Percentiles rank a stretch among this genome's conserved stretches.
Conservation (phyloP, 2,797 vertebrate genomes). For the Coilia nasus region DNA sequence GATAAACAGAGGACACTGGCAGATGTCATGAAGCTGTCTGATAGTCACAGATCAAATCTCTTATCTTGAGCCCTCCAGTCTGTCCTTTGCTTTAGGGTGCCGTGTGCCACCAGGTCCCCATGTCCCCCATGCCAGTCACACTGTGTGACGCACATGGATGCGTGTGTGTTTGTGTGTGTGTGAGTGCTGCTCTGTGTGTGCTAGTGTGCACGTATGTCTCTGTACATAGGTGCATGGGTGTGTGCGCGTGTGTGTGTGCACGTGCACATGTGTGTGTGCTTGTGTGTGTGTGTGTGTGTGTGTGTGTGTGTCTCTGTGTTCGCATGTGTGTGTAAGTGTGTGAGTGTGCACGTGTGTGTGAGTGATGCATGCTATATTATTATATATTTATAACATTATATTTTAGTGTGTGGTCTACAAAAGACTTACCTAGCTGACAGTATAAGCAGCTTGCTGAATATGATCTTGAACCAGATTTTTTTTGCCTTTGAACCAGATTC, state of each 20-base stretch:
- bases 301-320: background rate
- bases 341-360: background rate
- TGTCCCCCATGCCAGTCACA: slow-evolving; percentile 3
- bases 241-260: background rate
- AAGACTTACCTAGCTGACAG: too few species aligned
- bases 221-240: background rate
- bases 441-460: too few species aligned
- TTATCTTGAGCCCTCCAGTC: slow-evolving; percentile 12
- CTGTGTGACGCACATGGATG: background rate
- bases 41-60: background rate
- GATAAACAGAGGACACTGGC: background rate
- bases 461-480: too few species aligned
- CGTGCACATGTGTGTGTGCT: background rate
- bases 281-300: slow-evolving; percentile 18
- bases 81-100: background rate
- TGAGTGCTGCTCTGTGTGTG: background rate
- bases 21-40: background rate
- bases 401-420: background rate
- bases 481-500: too few species aligned
- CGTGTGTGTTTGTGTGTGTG: background rate
- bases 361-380: background rate
- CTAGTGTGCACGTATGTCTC: background rate
- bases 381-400: too few species aligned
- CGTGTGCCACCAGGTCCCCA: slow-evolving; percentile 2
- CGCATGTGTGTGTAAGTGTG: slow-evolving; percentile 5